A percentile compares a stretch with the other conserved stretches of the same genome.
phyloP scores from a whole-genome alignment of 1,140 invertebrate genomes.

The Diploscapter pachys region DNA sequence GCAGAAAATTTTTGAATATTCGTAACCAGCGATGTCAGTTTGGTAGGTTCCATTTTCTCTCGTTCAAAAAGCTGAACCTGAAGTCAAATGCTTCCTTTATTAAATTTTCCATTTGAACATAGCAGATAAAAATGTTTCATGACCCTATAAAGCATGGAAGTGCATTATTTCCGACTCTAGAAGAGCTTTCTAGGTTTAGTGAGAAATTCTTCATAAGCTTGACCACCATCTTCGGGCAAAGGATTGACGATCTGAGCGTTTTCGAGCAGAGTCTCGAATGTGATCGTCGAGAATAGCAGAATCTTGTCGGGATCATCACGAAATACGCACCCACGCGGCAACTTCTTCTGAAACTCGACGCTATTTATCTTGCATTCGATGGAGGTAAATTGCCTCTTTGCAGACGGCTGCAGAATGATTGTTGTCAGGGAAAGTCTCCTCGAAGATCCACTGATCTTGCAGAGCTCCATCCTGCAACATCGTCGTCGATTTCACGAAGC shows the following conservation, averaged over 20 bases:
- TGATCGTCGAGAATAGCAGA: conserved; percentile 49
- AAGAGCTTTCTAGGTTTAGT: conserved; percentile 51
- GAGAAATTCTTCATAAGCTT: conserved; percentile 51
- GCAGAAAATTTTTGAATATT: too few species aligned
- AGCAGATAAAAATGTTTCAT: too few species aligned
- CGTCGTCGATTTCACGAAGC: conserved; percentile 55
- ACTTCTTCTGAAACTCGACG: conserved; percentile 46
- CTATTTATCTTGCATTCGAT: background rate
- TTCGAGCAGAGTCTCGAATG: conserved; percentile 51
- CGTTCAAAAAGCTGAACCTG: too few species aligned
- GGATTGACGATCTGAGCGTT: conserved; percentile 50
- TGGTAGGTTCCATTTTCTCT: too few species aligned
- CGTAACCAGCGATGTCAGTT: background rate
- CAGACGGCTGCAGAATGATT: conserved; percentile 56
- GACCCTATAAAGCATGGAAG: too few species aligned
- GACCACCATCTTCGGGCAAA: conserved; percentile 42
- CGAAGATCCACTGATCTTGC: conserved; percentile 55
- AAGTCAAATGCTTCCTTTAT: too few species aligned
- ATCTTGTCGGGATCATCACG: conserved; percentile 44
- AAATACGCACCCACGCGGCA: conserved; percentile 48
- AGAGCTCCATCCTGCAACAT: conserved; percentile 46
- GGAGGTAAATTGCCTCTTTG: conserved; percentile 43
- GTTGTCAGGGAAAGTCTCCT: conserved; percentile 55
- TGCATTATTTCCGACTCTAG: conserved; percentile 17
- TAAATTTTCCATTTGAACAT: too few species aligned